These are phyloP conservation scores for Hippopotamus amphibius DNA, from an alignment of 2,113 vertebrate species.

Conservation along the genomic window DNA sequence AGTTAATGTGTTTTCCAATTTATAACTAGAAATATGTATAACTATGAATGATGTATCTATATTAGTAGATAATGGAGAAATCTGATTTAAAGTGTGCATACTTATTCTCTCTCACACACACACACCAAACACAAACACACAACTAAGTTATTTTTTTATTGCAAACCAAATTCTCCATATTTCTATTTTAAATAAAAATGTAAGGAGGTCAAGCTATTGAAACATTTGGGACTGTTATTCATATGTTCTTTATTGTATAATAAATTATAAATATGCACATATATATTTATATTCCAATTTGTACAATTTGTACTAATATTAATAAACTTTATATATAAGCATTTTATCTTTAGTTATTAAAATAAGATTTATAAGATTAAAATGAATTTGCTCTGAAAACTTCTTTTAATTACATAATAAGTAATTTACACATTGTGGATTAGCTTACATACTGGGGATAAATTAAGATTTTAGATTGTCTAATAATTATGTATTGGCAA, in stretches of 20 bases:
- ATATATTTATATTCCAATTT: neutral
- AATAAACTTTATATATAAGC: neutral
- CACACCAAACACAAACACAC: neutral
- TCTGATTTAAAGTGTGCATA: neutral
- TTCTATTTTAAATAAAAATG: slow-evolving; percentile 50
- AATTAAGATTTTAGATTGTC: slow-evolving; percentile 52
- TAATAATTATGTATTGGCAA: slow-evolving; percentile 54
- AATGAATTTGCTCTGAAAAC: neutral
- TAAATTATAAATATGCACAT: neutral
- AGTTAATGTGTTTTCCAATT: neutral
- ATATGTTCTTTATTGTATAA: neutral
- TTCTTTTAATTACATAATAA: slow-evolving; percentile 44
- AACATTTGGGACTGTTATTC: neutral
- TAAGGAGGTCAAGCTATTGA: neutral
- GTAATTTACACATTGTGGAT: slow-evolving; percentile 56
- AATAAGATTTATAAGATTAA: neutral
- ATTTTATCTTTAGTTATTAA: slow-evolving; percentile 39
- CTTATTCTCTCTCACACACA: neutral
- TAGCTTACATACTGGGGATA: neutral
- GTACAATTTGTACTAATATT: neutral
- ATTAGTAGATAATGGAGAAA: neutral
- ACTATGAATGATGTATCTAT: neutral
- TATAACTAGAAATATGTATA: neutral
- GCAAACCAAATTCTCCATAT: neutral
- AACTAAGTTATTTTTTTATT: neutral